Conservation (phyloP, 2,888 invertebrate species). For the Folsomia manolachei region DNA sequence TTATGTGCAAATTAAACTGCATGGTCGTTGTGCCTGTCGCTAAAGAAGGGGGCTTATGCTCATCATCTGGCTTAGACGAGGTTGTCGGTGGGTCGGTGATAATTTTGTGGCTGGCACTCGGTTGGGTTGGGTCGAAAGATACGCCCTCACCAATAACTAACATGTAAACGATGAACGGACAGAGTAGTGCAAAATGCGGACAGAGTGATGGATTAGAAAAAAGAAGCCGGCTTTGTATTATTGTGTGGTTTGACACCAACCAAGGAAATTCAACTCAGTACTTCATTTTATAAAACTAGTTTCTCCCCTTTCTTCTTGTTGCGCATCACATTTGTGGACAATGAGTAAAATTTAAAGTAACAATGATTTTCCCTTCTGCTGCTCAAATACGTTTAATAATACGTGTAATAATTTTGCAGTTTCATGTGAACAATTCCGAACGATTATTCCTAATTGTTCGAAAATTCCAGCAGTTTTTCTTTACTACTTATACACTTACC, state of each 20-base stretch:
- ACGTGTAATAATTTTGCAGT: no score
- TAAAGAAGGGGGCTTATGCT: neutral
- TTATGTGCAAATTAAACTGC: neutral
- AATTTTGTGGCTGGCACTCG: neutral
- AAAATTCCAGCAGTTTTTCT: no score
- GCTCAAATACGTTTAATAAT: no score
- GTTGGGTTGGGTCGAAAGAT: conserved; percentile 5
- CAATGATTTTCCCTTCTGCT: no score
- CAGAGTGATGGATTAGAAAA: conserved; percentile 33
- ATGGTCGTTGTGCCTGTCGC: neutral
- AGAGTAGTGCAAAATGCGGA: conserved; percentile 30
- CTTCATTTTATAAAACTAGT: neutral
- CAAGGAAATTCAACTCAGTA: conserved; percentile 4
- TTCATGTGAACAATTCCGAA: no score
- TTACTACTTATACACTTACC: no score
- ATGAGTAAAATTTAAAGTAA: no score
- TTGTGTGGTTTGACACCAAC: conserved; percentile 3
- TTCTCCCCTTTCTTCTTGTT: neutral
- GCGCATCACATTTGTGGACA: neutral
- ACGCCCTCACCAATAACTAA: conserved; percentile 24
- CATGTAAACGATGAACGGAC: neutral
- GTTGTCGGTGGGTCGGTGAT: neutral
- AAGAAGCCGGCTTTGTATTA: neutral
- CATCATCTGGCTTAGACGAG: conserved; percentile 8
- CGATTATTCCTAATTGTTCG: no score